Evolutionary conservation across 2,888 invertebrate species (phyloP), one percentile per base, ranked within the genome.

Genomic region (Conops quadrifasciatus): DNA sequence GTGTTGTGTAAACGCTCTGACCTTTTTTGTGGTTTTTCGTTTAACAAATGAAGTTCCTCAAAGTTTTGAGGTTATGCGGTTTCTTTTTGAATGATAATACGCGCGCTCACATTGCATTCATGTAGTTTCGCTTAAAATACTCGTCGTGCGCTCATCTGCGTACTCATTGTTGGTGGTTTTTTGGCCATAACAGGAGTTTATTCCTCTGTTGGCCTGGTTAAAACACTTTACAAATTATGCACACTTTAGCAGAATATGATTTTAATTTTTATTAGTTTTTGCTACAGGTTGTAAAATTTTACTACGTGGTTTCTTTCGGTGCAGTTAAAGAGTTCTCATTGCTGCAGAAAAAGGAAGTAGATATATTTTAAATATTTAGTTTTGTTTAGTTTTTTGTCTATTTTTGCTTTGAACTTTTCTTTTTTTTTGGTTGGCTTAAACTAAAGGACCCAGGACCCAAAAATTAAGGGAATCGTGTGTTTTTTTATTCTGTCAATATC

Each of bases 51-150:
- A 64, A 49, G 28, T 64, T 64, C 24, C 28, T 16, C 26, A 47
- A 9, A 26, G 45, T 67, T 67, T 67, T 56, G 67, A 24, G 67
- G 67, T 66, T 36, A 36, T 43, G 66, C 43, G 56, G 66, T 67
- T 43, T 47, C 24, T 47, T 49, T 45, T 11, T 49, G 15, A 13
- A 47, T 3, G 26, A 56, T 56, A 24, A 56, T 56, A 19, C 56
- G 1, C 56, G 1, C 56, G 13, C 63, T 21, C 21, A 15, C 26
- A 58, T 11, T 58, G 58, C 26, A 28, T 26, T 36, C 11, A 43
- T 30, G 30, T 21, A 36, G 28, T 60, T 45, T 15, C 7, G 21
- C 1, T 26, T 26, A n/a, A n/a, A n/a, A n/a, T n/a, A n/a, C n/a
- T n/a, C n/a, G 11, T 60, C 36, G 36, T 43, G 43, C 19, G n/a